Base-by-base conservation (phyloP, 2,113 vertebrate genomes). In the Octodon degus region DNA sequence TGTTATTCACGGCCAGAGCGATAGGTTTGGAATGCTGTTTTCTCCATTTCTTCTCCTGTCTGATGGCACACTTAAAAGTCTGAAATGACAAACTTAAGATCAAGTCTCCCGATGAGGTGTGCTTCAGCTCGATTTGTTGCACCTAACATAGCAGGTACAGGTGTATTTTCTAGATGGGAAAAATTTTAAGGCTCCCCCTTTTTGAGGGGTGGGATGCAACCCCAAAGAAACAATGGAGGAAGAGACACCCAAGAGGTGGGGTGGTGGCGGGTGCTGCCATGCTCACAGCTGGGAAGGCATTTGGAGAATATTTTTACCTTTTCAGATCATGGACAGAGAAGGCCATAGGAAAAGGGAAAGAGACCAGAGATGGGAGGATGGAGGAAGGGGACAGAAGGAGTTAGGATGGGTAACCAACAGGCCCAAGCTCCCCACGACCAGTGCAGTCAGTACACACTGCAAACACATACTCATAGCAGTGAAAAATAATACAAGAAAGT, bases 1-100 rank as follows among this genome's bases (percentile, higher is more conserved):
- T 72, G 50, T 50, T 62, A 72, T 77, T 93, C 37, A 24, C 11
- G 40, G 30, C 9, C 32, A 81, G 50, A 84, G 40, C 19, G 72
- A 82, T 5, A 55, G 84, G 70, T 84, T 93, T 65, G 32, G 60
- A 92, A 76, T n/a, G 82, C 32, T 7, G 22, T 32, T 92, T 86
- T 89, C 14, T 58, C 72, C 2, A 16, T 76, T 65, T 77, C 53
- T 92, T 80, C 2, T 76, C 83, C 65, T 74, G 16, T 67, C 34
- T 90, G 25, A 76, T 27, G 60, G 43, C n/a, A 50, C 5, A 81
- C 55, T 60, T 43, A 53, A 89, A 96, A 60, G 32, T 19, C 58
- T 80, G 68, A 79, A 43, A 53, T 4, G 58, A 68, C 79, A 94
- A 86, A 92, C 90, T 80, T 89, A 79, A 70, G 79, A 74, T 25